A percentile compares a stretch with the other conserved stretches of the same genome.
phyloP scores from a whole-genome alignment of 2,113 vertebrate genomes.

The Gobiocypris rarus region DNA sequence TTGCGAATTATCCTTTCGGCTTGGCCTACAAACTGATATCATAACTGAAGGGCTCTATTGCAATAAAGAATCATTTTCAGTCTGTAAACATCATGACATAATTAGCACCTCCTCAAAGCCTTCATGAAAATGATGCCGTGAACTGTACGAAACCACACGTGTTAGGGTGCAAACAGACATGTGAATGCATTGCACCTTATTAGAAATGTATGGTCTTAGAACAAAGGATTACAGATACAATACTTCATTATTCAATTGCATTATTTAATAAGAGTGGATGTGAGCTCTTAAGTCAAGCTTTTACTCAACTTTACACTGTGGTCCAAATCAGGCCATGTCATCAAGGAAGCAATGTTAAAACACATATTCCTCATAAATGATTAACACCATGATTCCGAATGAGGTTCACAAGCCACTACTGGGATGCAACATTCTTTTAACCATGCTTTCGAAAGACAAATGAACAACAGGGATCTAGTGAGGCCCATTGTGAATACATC shows the following conservation, averaged over 20 bases:
- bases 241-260: not conserved
- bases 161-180: not conserved
- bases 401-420: conserved; percentile 11
- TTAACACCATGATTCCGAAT: not conserved
- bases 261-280: not conserved
- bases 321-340: not conserved
- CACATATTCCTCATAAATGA: conserved; percentile 16
- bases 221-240: not conserved
- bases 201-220: not conserved
- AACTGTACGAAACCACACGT: not conserved
- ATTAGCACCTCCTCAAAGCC: not conserved
- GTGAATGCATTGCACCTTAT: not conserved
- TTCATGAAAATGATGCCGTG: not conserved
- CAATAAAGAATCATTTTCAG: not conserved
- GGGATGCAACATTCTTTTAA: conserved; percentile 22
- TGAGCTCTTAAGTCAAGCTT: conserved; percentile 5
- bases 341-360: conserved; percentile 25
- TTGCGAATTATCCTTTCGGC: not conserved
- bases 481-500: not conserved
- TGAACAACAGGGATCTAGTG: conserved; percentile 22
- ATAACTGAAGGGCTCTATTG: conserved; percentile 1
- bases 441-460: not conserved
- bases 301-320: not conserved
- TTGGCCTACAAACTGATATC: not conserved
- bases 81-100: not conserved